Evolutionary conservation across 2,888 invertebrate genomes (phyloP).

Genomic region (Drosophila kanekoi): DNA sequence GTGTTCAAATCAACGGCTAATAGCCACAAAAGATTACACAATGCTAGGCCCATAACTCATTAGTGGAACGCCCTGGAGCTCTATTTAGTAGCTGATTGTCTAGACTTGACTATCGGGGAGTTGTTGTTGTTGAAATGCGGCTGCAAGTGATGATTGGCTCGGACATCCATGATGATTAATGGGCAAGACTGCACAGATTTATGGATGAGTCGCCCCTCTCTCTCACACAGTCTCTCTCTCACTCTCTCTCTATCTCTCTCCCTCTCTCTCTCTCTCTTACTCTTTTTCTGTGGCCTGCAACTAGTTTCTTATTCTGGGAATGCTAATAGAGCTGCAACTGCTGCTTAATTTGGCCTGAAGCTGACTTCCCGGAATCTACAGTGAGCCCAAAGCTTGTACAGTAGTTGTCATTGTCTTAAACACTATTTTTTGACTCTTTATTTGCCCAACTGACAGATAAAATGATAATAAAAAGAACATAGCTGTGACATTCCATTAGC

Average conservation of each 20-base stretch:
- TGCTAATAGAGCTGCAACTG: constrained; percentile 76
- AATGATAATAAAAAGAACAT: constrained; percentile 31
- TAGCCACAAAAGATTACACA: constrained; percentile 62
- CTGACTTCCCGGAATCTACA: constrained; percentile 32
- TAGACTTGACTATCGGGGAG: constrained; percentile 43
- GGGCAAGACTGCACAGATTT: constrained; percentile 67
- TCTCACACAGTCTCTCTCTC: neutral
- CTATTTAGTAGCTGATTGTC: constrained; percentile 64
- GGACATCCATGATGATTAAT: constrained; percentile 77
- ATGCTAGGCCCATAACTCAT: constrained; percentile 68
- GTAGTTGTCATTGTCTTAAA: constrained; percentile 68
- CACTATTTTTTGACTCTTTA: constrained; percentile 32
- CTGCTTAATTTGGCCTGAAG: constrained; percentile 27
- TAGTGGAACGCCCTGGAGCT: constrained; percentile 67
- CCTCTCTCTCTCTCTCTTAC: neutral
- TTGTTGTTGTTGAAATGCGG: constrained; percentile 51
- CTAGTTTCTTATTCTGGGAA: constrained; percentile 67
- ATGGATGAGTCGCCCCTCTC: constrained; percentile 46
- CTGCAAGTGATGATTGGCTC: constrained; percentile 77
- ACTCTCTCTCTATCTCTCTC: neutral
- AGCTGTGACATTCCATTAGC: constrained; percentile 51
- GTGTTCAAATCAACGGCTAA: constrained; percentile 57
- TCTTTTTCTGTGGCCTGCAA: constrained; percentile 11
- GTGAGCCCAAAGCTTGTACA: constrained; percentile 47
- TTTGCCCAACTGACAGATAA: constrained; percentile 65